These are phyloP conservation scores for Seira sanloemensis DNA, from an alignment of 2,888 invertebrate species.

Conservation along the genomic window DNA sequence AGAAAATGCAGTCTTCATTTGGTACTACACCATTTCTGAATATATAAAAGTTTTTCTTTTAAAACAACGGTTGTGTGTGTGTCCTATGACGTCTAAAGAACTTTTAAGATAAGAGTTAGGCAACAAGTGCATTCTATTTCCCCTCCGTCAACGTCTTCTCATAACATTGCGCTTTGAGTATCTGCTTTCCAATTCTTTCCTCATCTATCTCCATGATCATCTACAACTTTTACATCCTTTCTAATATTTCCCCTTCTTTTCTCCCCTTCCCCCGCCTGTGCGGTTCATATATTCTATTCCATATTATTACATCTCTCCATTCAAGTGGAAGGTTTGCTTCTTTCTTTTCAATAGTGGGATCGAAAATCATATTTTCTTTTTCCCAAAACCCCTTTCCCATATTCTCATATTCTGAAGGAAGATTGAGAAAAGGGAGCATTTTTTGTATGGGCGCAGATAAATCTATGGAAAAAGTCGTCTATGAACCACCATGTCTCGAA, in stretches of 20 bases:
- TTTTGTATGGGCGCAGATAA: too few relatives aligned
- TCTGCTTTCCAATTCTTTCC: conserved; percentile 34
- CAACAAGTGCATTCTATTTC: conserved; percentile 64
- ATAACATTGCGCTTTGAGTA: conserved; percentile 30
- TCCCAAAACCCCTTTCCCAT: neutral
- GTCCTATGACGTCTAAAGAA: neutral
- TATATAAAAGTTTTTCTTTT: neutral
- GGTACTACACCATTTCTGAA: neutral
- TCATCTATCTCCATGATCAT: conserved; percentile 46
- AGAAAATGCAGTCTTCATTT: neutral
- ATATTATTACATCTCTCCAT: conserved; percentile 39
- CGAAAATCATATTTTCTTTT: conserved; percentile 14
- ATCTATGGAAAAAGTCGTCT: neutral
- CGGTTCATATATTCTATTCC: neutral
- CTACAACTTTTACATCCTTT: conserved; percentile 28
- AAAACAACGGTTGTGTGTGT: neutral
- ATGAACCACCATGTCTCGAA: neutral
- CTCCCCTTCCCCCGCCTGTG: neutral
- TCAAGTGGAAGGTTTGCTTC: conserved; percentile 52
- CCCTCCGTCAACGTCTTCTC: neutral
- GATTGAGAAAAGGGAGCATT: neutral
- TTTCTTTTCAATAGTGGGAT: conserved; percentile 39
- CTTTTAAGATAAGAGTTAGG: conserved; percentile 15
- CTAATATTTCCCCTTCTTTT: neutral
- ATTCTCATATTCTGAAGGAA: too few relatives aligned